These are phyloP conservation scores for Drosophila gunungcola DNA, from an alignment of 1,140 invertebrate genomes.

Conservation along the genomic window DNA sequence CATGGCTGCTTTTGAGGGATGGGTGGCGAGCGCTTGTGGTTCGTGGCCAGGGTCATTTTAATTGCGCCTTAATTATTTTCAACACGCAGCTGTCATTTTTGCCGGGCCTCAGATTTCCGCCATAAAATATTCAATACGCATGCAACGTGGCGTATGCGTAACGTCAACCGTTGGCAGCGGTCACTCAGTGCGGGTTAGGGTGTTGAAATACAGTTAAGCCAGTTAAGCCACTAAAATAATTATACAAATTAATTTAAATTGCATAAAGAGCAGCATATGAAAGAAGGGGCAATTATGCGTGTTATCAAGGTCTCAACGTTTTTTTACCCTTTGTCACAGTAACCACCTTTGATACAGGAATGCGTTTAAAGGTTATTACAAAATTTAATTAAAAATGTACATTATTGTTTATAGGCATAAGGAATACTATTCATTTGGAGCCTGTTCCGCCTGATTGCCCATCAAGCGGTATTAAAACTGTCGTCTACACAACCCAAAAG, in stretches of 20 bases:
- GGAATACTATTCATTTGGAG: constrained; percentile 6
- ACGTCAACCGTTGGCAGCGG: constrained; percentile 29
- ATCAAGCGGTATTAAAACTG: constrained; percentile 52
- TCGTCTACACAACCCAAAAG: constrained; percentile 20
- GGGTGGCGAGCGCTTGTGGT: constrained; percentile 21
- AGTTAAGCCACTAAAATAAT: constrained; percentile 74
- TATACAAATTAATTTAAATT: constrained; percentile 82
- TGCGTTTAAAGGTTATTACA: background rate
- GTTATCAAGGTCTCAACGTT: background rate
- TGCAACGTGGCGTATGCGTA: constrained; percentile 69
- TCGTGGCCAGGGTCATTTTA: constrained; percentile 59
- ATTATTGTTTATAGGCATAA: constrained; percentile 1
- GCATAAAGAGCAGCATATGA: constrained; percentile 56
- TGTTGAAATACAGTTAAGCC: constrained; percentile 54
- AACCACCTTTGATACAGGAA: background rate
- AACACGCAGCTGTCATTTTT: constrained; percentile 76
- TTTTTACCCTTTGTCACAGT: constrained; percentile 3
- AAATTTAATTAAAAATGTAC: constrained; percentile 31
- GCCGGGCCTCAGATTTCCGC: constrained; percentile 44
- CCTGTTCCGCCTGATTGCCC: constrained; percentile 15
- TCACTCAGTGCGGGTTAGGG: constrained; percentile 21
- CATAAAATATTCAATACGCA: constrained; percentile 63
- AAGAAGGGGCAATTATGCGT: constrained; percentile 16
- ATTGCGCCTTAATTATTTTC: constrained; percentile 67
- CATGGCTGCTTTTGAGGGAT: constrained; percentile 2